Base-by-base conservation (phyloP, 2,888 invertebrate species). In the Syritta pipiens region DNA sequence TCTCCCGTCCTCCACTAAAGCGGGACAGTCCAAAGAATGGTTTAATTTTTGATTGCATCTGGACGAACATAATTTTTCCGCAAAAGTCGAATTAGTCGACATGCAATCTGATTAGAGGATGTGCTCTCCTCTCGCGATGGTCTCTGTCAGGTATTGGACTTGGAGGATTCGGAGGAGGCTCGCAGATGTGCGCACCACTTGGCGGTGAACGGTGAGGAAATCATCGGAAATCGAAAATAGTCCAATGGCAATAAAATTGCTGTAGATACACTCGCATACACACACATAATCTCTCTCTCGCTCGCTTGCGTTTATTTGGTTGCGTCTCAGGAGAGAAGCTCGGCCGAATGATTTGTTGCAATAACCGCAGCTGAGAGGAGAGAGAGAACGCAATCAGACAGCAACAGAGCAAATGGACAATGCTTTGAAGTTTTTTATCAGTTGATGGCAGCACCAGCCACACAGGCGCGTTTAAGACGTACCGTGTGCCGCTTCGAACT, bases 11-110 rank as follows among this genome's bases (percentile, higher is more conserved):
- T n/a, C n/a, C 35, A 14, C 1, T 14, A 44, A 49, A 65, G 77
- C 77, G 81, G 68, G 79, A 63, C 67, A 68, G 69, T 75, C 63
- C 67, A 79, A 79, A 74, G 79, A 62, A 72, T 63, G 74, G 77
- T 62, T 77, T 77, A 81, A 79, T 81, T 82, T 82, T 82, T 82
- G 83, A 83, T 83, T 83, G 81, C 76, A 83, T 83, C 83, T 83
- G 82, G 75, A 53, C 77, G 81, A 82, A 82, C 83, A 83, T 83
- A 83, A 83, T 83, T 83, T 83, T 83, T 82, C 83, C 75, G 63
- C 81, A 82, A 83, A 82, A 83, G 83, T 82, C 82, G 83, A 83
- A 83, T 83, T 83, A 83, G 83, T 83, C 82, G 83, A 83, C 83
- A 83, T 83, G 83, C 82, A 83, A 83, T 83, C 83, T 83, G 83